A percentile compares a stretch with the other conserved stretches of the same genome.
Conservation (phyloP, 1,140 invertebrate species). For the Heliothis subflexa region DNA sequence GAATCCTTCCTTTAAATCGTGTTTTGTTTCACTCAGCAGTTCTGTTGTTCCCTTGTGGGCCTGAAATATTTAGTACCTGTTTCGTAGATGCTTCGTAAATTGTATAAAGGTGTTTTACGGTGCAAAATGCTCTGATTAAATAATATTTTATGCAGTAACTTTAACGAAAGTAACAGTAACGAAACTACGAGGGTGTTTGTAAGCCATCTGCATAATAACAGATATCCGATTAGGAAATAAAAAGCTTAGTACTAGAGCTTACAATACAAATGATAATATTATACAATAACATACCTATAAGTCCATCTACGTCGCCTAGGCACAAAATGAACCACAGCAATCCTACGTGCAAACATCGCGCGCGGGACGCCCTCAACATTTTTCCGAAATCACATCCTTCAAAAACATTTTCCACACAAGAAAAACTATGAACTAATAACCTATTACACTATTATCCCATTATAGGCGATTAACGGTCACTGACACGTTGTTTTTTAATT, state of each 20-base stretch:
- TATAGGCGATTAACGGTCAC: conserved; percentile 64
- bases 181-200: too few species aligned
- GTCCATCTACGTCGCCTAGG: conserved; percentile 65
- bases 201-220: too few species aligned
- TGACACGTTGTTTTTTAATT: conserved; percentile 72
- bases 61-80: too few species aligned
- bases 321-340: conserved; percentile 68
- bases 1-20: neutral
- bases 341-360: conserved; percentile 71
- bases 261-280: neutral
- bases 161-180: too few species aligned
- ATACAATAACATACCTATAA: conserved; percentile 70
- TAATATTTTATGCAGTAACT: too few species aligned
- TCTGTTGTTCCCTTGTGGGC: too few species aligned
- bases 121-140: too few species aligned
- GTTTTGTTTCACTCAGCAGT: too few species aligned
- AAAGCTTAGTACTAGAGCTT: neutral
- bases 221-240: too few species aligned
- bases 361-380: conserved; percentile 76
- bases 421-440: conserved; percentile 56
- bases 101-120: too few species aligned
- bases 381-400: conserved; percentile 79
- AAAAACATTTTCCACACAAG: conserved; percentile 72
- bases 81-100: too few species aligned
- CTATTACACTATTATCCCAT: conserved; percentile 67